These are phyloP conservation scores for Eretmochelys imbricata DNA, from an alignment of 2,113 vertebrate species.

Conservation along the genomic window DNA sequence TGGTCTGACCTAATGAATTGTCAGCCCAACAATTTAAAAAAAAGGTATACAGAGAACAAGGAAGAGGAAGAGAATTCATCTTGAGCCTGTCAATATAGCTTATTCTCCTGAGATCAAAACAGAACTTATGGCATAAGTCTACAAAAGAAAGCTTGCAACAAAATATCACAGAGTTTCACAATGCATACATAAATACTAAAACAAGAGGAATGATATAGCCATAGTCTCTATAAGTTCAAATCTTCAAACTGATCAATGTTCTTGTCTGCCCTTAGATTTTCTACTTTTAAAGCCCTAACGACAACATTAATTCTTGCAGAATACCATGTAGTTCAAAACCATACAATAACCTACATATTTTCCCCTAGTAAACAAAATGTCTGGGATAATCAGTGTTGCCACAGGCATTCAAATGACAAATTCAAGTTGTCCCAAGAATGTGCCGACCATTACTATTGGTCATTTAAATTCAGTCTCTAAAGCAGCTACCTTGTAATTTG, in stretches of 20 bases:
- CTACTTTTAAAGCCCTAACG: neutral
- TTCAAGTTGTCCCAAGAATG: neutral
- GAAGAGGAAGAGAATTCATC: neutral
- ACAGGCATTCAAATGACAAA: neutral
- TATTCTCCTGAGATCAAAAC: neutral
- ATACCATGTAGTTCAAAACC: neutral
- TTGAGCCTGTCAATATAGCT: neutral
- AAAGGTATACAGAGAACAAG: neutral
- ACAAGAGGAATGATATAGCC: neutral
- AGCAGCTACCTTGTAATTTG: neutral
- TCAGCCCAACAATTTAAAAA: neutral
- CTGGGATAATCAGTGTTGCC: neutral
- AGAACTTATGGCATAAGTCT: neutral
- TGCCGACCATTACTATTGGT: neutral
- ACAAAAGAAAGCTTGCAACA: neutral
- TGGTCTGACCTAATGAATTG: neutral
- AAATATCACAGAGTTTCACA: neutral
- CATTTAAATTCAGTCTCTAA: neutral
- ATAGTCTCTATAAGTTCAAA: neutral
- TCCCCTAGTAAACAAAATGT: neutral
- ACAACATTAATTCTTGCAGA: neutral
- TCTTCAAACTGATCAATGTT: neutral
- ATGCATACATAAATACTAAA: neutral
- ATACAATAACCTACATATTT: neutral
- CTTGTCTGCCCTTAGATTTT: neutral